Conservation (phyloP, 2,888 invertebrate genomes). For the Tetrapedia diversipes region DNA sequence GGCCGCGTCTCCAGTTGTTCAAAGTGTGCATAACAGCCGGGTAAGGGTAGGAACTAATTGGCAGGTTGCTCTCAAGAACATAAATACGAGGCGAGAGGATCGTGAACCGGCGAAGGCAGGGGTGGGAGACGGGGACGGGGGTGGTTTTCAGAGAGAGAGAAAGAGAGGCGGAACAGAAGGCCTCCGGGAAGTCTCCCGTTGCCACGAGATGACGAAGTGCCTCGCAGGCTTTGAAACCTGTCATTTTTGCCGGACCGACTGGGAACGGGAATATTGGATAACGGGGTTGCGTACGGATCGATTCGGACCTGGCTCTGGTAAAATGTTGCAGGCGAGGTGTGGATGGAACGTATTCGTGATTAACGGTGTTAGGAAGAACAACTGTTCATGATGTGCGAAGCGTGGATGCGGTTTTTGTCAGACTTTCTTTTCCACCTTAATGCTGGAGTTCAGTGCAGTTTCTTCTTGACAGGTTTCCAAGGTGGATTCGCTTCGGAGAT, state of each 20-base stretch:
- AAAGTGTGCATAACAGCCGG: constrained; percentile 72
- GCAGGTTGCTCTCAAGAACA: constrained; percentile 69
- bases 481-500: too few species aligned
- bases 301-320: constrained; percentile 15
- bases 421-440: too few species aligned
- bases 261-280: constrained; percentile 44
- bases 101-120: constrained; percentile 22
- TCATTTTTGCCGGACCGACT: constrained; percentile 46
- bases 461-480: too few species aligned
- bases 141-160: constrained; percentile 46
- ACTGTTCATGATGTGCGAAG: too few species aligned
- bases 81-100: constrained; percentile 55
- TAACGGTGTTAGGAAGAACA: background rate
- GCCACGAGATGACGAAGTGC: constrained; percentile 43
- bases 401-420: background rate
- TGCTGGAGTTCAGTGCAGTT: too few species aligned
- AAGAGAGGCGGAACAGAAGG: constrained; percentile 33
- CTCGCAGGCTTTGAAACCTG: constrained; percentile 45
- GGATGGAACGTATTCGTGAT: background rate
- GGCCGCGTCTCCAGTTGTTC: constrained; percentile 73
- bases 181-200: constrained; percentile 44
- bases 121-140: background rate
- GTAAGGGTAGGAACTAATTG: constrained; percentile 68
- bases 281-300: constrained; percentile 34
- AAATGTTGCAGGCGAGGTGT: background rate